Evolutionary conservation across 2,888 invertebrate genomes (phyloP).

Genomic region (Ochlodes sylvanus): DNA sequence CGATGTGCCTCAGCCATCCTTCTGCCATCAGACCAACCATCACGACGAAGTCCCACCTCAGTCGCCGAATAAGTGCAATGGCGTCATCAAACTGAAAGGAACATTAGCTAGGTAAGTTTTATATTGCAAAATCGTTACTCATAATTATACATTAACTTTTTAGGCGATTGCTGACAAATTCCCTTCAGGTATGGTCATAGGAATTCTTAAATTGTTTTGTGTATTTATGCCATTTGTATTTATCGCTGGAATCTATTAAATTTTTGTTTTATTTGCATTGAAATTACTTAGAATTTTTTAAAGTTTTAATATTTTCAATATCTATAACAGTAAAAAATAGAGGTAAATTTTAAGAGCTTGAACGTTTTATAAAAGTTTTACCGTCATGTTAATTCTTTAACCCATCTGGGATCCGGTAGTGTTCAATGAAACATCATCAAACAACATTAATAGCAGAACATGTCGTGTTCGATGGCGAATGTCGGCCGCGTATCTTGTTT

Average conservation of each 20-base stretch:
- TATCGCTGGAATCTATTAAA: no score
- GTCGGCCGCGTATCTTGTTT: conserved; percentile 46
- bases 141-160: no score
- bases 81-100: conserved; percentile 67
- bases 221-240: background rate
- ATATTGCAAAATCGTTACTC: no score
- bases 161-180: no score
- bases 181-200: no score
- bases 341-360: no score
- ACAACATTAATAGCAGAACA: conserved; percentile 8
- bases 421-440: conserved; percentile 1
- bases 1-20: conserved; percentile 54
- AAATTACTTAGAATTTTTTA: no score
- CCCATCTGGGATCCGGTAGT: background rate
- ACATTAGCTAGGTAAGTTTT: conserved; percentile 71
- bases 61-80: conserved; percentile 58
- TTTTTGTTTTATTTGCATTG: no score
- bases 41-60: conserved; percentile 52
- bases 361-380: no score
- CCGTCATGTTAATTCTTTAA: no score
- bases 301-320: no score
- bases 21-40: conserved; percentile 57
- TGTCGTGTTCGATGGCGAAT: conserved; percentile 26
- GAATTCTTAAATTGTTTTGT: background rate
- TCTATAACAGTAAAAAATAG: no score